Conservation (phyloP, 2,888 invertebrate species). For the Tryphoninae sp. region DNA sequence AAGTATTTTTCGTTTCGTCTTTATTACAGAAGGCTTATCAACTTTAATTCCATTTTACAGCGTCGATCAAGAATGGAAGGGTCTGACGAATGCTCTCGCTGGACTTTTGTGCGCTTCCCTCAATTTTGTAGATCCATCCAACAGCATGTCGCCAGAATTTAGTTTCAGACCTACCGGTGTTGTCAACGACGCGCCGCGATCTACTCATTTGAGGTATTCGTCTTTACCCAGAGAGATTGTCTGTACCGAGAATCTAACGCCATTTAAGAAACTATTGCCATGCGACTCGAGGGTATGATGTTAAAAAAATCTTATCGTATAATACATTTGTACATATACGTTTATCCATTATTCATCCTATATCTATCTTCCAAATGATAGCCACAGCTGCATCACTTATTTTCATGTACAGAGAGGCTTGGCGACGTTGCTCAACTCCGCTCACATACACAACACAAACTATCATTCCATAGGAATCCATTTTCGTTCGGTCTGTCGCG, state of each 20-base stretch:
- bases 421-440: constrained; percentile 93
- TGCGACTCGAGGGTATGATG: constrained; percentile 90
- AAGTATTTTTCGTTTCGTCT: background rate
- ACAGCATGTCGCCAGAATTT: constrained; percentile 92
- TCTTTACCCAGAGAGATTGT: constrained; percentile 97
- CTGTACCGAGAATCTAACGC: constrained; percentile 99
- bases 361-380: too few relatives aligned
- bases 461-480: constrained; percentile 95
- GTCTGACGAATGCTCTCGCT: constrained; percentile 94
- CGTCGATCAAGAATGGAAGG: constrained; percentile 93
- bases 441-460: constrained; percentile 94
- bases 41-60: constrained; percentile 79
- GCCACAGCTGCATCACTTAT: constrained; percentile 10
- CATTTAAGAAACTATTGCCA: constrained; percentile 98
- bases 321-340: background rate
- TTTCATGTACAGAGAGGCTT: constrained; percentile 86
- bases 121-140: constrained; percentile 94
- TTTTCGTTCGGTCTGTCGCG: constrained; percentile 89
- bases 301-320: constrained; percentile 13
- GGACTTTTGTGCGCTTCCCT: constrained; percentile 98
- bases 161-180: constrained; percentile 91
- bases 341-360: too few relatives aligned
- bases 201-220: constrained; percentile 89
- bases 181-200: constrained; percentile 76
- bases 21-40: background rate